Evolutionary conservation across 1,140 invertebrate genomes (phyloP).

Genomic region (Cydia fagiglandana): DNA sequence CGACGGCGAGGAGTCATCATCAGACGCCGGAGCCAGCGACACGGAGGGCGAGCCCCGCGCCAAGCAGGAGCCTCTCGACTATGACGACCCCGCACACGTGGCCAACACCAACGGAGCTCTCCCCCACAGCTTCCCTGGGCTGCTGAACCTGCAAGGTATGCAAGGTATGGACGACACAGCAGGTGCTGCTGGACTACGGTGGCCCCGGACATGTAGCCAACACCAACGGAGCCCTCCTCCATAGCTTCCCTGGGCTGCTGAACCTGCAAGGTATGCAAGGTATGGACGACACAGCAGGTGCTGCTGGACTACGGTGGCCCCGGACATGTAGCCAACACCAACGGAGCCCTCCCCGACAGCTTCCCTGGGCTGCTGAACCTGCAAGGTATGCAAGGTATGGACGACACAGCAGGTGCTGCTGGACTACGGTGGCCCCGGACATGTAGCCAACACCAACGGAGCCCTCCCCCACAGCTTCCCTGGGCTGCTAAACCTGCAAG

Average conservation of each 20-base stretch:
- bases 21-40: constrained; percentile 84
- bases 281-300: constrained; percentile 68
- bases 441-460: constrained; percentile 84
- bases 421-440: constrained; percentile 76
- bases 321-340: constrained; percentile 83
- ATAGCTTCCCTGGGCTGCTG: constrained; percentile 62
- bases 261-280: constrained; percentile 69
- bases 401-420: constrained; percentile 65
- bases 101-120: constrained; percentile 84
- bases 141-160: constrained; percentile 67
- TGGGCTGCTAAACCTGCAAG: constrained; percentile 67
- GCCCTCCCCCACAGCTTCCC: constrained; percentile 77
- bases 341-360: constrained; percentile 80
- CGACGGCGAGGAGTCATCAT: constrained; percentile 87
- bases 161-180: constrained; percentile 47
- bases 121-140: constrained; percentile 71
- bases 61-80: constrained; percentile 83
- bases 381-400: constrained; percentile 64
- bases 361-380: constrained; percentile 70
- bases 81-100: constrained; percentile 83
- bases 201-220: constrained; percentile 75
- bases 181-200: constrained; percentile 54
- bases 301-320: constrained; percentile 65
- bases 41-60: constrained; percentile 80
- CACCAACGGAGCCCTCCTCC: constrained; percentile 77